Evolutionary conservation across 2,797 vertebrate species (phyloP), one percentile per base, ranked within the genome.

Genomic region (Chrysolophus pictus): DNA sequence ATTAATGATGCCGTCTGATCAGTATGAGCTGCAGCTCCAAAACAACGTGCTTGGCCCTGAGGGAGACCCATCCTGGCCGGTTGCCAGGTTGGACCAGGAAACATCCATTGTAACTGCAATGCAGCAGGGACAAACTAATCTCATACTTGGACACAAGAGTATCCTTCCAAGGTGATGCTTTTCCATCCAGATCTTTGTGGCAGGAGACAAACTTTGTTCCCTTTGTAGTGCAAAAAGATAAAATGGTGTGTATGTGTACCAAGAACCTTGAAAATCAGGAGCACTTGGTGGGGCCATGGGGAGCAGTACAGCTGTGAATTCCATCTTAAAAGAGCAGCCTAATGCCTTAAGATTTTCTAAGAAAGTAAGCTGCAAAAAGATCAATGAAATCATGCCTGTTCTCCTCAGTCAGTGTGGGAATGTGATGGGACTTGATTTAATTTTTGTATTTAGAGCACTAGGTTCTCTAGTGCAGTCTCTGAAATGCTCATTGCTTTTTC

Each of bases 1-100:
- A 75, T 97, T 99, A 65, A 86, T 90, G 2, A 99, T 99, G 99
- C 99, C 99, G 0, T 99, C 98, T 11, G 99, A 99, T 58, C 99
- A 99, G 96, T 99, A 99, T 4, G 98, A 99, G 71, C 98, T 99
- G 65, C 98, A 99, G 95, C 98, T 99, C 47, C 98, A 99, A 96
- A 99, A 99, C 97, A 97, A 97, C 59, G 44, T 98, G 37, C 92
- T 96, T 0, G 91, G 93, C 53, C 93, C 97, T 0, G 91, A 97
- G 56, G 98, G 98, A 94, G 97, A 98, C 87, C 55, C 87, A 0
- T 77, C 97, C 1, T 42, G 84, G 73, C 95, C 98, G 0, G 98
- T 99, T 69, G 98, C 99, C 29, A 77, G 78, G 72, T 88, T 99
- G 96, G 98, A 98, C 92, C 98, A 97, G 84, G 93, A 94, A 13